Evolutionary conservation across 2,797 vertebrate genomes (phyloP).

Genomic region (Argentina silus): DNA sequence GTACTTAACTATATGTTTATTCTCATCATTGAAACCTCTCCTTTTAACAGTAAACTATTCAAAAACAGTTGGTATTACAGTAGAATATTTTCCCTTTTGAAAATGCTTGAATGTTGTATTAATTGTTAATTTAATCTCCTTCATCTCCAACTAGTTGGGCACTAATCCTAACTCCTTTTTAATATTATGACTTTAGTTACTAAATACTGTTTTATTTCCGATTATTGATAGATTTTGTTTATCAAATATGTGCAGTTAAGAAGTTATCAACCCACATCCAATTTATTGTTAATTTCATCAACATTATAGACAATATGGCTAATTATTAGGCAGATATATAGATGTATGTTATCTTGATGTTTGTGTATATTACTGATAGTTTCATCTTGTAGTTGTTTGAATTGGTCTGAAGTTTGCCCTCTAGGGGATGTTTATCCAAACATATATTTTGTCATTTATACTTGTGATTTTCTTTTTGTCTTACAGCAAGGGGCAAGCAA

Average conservation of each 20-base stretch:
- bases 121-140: conserved; percentile 50
- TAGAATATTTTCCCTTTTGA: conserved; percentile 38
- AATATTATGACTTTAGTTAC: conserved; percentile 41
- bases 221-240: background rate
- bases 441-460: conserved; percentile 17
- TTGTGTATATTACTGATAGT: background rate
- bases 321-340: background rate
- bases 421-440: background rate
- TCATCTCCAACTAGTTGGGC: conserved; percentile 54
- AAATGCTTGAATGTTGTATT: conserved; percentile 48
- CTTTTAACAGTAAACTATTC: background rate
- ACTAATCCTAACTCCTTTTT: conserved; percentile 53
- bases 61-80: conserved; percentile 6
- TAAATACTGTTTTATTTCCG: background rate
- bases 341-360: background rate
- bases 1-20: background rate
- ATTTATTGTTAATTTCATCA: background rate
- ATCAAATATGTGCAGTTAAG: background rate
- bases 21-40: background rate
- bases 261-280: background rate
- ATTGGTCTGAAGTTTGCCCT: background rate
- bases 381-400: background rate
- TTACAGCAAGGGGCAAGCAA: conserved; percentile 96
- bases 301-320: background rate
- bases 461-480: conserved; percentile 47